These are phyloP conservation scores for Onchidella celtica DNA, from an alignment of 2,888 invertebrate genomes.

Conservation along the genomic window DNA sequence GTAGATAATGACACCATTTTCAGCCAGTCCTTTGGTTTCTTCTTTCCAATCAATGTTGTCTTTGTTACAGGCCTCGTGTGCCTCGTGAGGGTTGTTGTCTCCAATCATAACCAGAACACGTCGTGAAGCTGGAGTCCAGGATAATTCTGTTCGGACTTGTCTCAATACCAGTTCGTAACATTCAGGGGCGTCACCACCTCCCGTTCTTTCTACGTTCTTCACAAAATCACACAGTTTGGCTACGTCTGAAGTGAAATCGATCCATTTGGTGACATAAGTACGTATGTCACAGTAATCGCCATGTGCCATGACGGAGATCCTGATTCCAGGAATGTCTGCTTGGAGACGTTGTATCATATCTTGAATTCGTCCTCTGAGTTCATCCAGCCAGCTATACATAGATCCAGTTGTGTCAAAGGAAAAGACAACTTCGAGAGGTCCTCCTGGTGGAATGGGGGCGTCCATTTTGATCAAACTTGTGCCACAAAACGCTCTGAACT, in stretches of 20 bases:
- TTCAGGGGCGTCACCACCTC: conserved; percentile 75
- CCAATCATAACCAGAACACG: conserved; percentile 76
- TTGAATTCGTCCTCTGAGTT: conserved; percentile 66
- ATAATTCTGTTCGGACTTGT: conserved; percentile 68
- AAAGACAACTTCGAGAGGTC: conserved; percentile 69
- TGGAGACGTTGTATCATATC: conserved; percentile 75
- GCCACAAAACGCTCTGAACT: too few species aligned
- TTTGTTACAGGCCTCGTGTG: conserved; percentile 62
- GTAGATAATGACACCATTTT: conserved; percentile 45
- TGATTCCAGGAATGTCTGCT: conserved; percentile 74
- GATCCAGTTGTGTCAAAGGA: conserved; percentile 77
- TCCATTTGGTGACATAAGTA: conserved; percentile 68
- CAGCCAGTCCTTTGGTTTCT: conserved; percentile 62
- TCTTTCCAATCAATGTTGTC: conserved; percentile 71
- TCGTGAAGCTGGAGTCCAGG: conserved; percentile 74
- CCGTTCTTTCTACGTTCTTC: conserved; percentile 61
- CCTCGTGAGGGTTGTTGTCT: conserved; percentile 74
- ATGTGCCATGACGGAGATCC: conserved; percentile 75
- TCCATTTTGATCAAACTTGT: too few species aligned
- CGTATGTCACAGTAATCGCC: conserved; percentile 75
- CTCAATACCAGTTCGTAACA: conserved; percentile 77
- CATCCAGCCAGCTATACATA: conserved; percentile 65
- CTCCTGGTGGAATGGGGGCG: conserved; percentile 38
- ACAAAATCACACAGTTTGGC: conserved; percentile 62
- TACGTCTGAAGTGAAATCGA: conserved; percentile 65